Percentiles rank a stretch among this genome's conserved stretches.
phyloP scores from a whole-genome alignment of 2,113 vertebrate genomes.

The Plecturocebus donacophilus region DNA sequence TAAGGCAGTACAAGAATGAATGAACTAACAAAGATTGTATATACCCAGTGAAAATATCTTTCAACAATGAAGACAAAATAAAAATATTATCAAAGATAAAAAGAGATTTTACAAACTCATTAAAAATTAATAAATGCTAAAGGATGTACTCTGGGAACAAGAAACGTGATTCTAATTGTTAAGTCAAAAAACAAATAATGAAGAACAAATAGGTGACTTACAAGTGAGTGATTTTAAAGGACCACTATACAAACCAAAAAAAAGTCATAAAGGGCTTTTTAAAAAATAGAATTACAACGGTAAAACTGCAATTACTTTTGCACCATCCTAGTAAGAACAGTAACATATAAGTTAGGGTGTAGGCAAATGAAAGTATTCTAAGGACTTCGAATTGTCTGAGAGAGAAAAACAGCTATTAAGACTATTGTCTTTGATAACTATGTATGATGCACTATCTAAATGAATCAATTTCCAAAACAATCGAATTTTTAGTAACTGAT shows the following conservation, averaged over 20 bases:
- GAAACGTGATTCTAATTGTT: neutral
- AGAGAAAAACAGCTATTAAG: neutral
- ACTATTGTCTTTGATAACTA: neutral
- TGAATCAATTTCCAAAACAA: neutral
- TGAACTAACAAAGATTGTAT: neutral
- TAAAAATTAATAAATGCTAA: neutral
- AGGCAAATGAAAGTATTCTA: neutral
- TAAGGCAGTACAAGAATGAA: no score
- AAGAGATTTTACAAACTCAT: neutral
- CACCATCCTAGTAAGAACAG: neutral
- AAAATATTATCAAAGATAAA: neutral
- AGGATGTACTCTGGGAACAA: neutral
- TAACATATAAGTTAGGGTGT: neutral
- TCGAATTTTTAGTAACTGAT: neutral
- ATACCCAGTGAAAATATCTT: neutral
- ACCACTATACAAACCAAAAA: neutral
- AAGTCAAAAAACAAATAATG: neutral
- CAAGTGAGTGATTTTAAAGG: neutral
- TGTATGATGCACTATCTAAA: neutral
- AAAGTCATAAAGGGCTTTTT: neutral
- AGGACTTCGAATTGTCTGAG: neutral
- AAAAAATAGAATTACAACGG: neutral
- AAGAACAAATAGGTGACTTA: neutral
- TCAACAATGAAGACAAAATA: neutral
- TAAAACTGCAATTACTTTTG: no score